Conservation (phyloP, 2,888 invertebrate genomes). For the Caenorhabditis afra region DNA sequence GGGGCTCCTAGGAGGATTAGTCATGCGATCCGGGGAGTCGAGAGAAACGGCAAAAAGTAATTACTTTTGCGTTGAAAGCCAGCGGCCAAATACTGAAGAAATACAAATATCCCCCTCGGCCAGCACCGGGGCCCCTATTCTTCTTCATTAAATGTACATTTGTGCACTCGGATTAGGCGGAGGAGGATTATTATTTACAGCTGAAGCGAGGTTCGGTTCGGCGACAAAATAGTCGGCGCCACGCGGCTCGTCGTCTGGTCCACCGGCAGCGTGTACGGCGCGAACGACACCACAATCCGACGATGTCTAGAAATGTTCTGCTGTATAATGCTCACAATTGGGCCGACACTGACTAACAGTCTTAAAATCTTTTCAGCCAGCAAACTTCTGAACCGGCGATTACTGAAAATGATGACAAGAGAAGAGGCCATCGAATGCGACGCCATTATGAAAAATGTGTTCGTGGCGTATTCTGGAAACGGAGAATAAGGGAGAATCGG, state of each 20-base stretch:
- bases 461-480: constrained; percentile 27
- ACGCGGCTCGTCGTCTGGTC: neutral
- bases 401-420: constrained; percentile 11
- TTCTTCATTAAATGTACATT: constrained; percentile 1
- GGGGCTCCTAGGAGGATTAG: constrained; percentile 25
- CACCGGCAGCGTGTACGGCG: neutral
- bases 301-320: neutral
- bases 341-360: neutral
- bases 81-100: constrained; percentile 1
- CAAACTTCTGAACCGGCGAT: constrained; percentile 20
- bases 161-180: neutral
- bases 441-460: constrained; percentile 32
- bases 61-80: constrained; percentile 7
- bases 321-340: too few species aligned
- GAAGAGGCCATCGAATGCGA: constrained; percentile 30
- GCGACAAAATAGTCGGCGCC: neutral
- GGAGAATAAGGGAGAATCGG: too few species aligned
- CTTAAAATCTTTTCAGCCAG: constrained; percentile 14
- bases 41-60: constrained; percentile 1
- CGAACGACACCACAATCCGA: neutral
- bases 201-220: too few species aligned
- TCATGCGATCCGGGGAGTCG: constrained; percentile 29
- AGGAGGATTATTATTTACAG: neutral
- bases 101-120: neutral
- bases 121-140: neutral